Percentiles rank a stretch among this genome's conserved stretches.
Conservation (phyloP, 2,888 invertebrate species). For the Colostygia pectinataria region DNA sequence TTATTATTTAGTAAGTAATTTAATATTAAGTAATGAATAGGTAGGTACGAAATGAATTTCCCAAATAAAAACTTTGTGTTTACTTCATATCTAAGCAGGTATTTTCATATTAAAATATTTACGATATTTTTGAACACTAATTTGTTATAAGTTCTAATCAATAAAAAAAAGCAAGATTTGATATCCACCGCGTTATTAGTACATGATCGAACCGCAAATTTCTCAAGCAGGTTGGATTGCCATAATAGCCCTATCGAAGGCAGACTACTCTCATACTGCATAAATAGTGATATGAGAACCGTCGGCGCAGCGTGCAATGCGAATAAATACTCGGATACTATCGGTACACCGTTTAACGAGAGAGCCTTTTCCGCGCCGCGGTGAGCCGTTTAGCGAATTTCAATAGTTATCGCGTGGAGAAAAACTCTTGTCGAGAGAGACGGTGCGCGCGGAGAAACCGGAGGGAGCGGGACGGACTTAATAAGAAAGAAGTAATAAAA, state of each 20-base stretch:
- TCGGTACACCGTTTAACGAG: slow-evolving; percentile 80
- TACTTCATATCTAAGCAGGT: no score
- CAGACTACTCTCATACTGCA: slow-evolving; percentile 47
- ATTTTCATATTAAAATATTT: no score
- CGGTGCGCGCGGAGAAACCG: slow-evolving; percentile 48
- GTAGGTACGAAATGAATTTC: no score
- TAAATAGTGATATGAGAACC: slow-evolving; percentile 70
- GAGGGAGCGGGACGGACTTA: slow-evolving; percentile 72
- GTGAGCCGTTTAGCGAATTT: slow-evolving; percentile 82
- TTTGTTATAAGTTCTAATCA: no score
- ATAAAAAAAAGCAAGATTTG: not conserved
- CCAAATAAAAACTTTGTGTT: no score
- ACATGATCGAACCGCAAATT: slow-evolving; percentile 27
- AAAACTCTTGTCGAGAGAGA: slow-evolving; percentile 75
- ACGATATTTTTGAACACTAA: no score
- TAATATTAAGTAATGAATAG: no score
- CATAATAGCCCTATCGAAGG: slow-evolving; percentile 24
- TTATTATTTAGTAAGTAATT: no score
- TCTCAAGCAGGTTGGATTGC: slow-evolving; percentile 17
- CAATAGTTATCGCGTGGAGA: slow-evolving; percentile 82
- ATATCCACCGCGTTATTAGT: slow-evolving; percentile 19
- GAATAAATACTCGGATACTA: slow-evolving; percentile 79
- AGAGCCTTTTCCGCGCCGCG: slow-evolving; percentile 80
- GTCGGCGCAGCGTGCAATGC: slow-evolving; percentile 65
- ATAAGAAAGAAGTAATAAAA: slow-evolving; percentile 82